These are phyloP conservation scores for Fregetta grallaria DNA, from an alignment of 2,113 vertebrate species.

Conservation along the genomic window DNA sequence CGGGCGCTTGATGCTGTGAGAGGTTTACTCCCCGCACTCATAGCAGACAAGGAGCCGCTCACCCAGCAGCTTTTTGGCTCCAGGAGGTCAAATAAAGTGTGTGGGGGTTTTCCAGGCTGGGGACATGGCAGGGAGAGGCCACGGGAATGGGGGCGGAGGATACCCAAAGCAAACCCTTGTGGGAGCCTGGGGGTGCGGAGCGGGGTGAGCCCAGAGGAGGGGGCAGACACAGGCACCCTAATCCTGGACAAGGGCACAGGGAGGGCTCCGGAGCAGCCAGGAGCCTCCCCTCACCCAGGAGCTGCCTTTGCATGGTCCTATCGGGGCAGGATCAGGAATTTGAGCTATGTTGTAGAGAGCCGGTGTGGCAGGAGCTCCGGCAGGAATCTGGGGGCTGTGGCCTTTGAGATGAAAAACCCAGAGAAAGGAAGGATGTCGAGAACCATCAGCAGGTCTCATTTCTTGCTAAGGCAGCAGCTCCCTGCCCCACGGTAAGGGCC, in stretches of 20 bases:
- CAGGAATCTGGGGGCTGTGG: slow-evolving; percentile 4
- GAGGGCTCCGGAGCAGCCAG: accelerated
- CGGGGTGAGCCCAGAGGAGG: not conserved
- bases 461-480: not conserved
- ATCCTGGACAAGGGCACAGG: accelerated
- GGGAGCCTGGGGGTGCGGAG: not conserved
- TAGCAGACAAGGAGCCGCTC: not conserved
- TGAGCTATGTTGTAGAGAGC: not conserved
- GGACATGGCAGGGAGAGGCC: not conserved
- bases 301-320: not conserved
- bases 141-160: not conserved
- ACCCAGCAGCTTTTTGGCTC: not conserved
- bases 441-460: not conserved
- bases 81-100: not conserved
- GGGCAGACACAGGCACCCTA: no score
- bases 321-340: not conserved
- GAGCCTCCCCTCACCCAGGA: not conserved
- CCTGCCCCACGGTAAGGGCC: not conserved
- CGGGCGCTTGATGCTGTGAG: not conserved
- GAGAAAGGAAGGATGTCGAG: accelerated
- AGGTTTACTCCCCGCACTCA: not conserved
- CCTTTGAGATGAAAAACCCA: not conserved
- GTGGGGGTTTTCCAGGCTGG: not conserved
- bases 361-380: not conserved
- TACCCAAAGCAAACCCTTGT: not conserved